Base-by-base conservation (phyloP, 2,888 invertebrate species). In the Habroteleia sp. region DNA sequence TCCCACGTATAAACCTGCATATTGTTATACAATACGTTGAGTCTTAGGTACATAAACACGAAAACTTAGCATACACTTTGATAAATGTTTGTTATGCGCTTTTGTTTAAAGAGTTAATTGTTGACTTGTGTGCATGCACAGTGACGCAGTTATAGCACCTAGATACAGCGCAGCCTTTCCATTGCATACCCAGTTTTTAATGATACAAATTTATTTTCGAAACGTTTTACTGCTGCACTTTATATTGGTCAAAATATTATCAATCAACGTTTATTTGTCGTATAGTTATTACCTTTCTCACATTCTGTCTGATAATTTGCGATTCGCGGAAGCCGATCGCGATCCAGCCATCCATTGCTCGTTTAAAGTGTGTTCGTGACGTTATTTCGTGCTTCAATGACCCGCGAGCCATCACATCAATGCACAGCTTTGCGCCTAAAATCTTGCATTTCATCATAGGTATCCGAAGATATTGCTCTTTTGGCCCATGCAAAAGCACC, bases 21-120 rank as follows among this genome's bases (percentile, higher is more conserved):
- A 81, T 84, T 85, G 82, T 85, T 83, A 85, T 86, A 86, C 82
- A 87, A 85, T 85, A 85, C 83, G 83, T 84, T 85, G 82, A 84
- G 81, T 83, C 81, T 84, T 85, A 83, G 79, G 81, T 87, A 86
- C 83, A 84, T 82, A 82, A 83, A 84, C 83, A 84, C 78, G 81
- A 78, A 81, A 77, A 81, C 77, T 69, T 82, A 84, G 82, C 77
- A 78, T 75, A 77, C 79, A 77, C 48, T 80, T 84, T 81, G 79
- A 83, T 84, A 83, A 80, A 80, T 80, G 80, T 75, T 79, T 75
- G 50, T 62, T 74, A 74, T 62, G 62, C 58, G 42, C 42, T 66
- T 69, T 33, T 44, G 11, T 41, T 69, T 52, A 58, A 48, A 25
- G 48, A 58, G 33, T 56, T 63, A 42, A 66, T 66, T 62, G 37